These are phyloP conservation scores for Catharus ustulatus DNA, from an alignment of 2,797 vertebrate species.

Conservation along the genomic window DNA sequence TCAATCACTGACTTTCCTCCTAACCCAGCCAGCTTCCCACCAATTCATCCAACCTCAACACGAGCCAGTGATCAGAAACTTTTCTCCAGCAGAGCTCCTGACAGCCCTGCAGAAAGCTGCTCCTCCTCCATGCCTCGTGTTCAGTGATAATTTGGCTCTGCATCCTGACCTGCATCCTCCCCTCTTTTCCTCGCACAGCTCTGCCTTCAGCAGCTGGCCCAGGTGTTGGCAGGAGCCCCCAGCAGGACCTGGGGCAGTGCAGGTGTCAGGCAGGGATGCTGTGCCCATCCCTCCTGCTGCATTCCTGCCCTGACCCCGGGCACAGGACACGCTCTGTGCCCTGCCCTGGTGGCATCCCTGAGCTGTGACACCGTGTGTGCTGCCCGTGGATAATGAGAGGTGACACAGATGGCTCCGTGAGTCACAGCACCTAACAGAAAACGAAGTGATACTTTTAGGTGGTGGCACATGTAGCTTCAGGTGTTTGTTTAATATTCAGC, in stretches of 20 bases:
- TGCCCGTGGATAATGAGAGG: slow-evolving; percentile 26
- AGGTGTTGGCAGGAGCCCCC: neutral
- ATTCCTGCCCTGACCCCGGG: neutral
- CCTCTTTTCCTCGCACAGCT: neutral
- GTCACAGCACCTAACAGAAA: slow-evolving; percentile 17
- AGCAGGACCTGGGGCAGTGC: neutral
- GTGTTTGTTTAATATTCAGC: slow-evolving; percentile 60
- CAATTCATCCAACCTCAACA: neutral
- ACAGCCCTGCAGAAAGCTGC: neutral
- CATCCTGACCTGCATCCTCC: neutral
- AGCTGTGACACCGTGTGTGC: neutral
- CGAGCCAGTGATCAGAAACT: neutral
- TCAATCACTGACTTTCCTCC: neutral
- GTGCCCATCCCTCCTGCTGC: neutral
- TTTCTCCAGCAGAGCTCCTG: neutral
- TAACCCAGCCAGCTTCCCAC: neutral
- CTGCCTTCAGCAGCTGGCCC: neutral
- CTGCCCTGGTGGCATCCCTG: neutral
- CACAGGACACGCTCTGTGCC: neutral
- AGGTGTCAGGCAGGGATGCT: neutral
- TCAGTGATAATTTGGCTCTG: neutral
- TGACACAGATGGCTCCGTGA: slow-evolving; percentile 21
- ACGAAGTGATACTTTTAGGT: slow-evolving; percentile 44
- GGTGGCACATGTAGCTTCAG: slow-evolving; percentile 60
- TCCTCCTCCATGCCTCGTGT: neutral